Evolutionary conservation across 2,888 invertebrate genomes (phyloP).

Genomic region (Drosophila peninsularis): DNA sequence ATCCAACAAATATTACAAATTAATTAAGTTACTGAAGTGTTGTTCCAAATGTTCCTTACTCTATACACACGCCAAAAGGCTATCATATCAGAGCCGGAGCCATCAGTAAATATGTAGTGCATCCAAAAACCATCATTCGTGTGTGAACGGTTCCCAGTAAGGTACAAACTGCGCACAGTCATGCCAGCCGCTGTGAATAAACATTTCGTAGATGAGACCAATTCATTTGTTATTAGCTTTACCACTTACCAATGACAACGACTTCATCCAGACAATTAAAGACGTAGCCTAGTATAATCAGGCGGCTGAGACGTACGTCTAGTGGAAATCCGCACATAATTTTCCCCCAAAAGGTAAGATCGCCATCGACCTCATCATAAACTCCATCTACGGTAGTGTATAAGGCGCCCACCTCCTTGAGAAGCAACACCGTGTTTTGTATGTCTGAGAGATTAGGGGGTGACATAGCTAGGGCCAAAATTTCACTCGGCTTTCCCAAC

Average conservation of each 20-base stretch:
- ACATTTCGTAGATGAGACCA: background rate
- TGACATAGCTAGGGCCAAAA: slow-evolving; percentile 93
- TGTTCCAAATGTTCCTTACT: slow-evolving; percentile 84
- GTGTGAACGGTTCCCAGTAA: slow-evolving; percentile 85
- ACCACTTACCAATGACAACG: slow-evolving; percentile 89
- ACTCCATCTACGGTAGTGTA: slow-evolving; percentile 86
- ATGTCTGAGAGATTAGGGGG: slow-evolving; percentile 94
- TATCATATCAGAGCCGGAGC: slow-evolving; percentile 92
- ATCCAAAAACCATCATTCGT: slow-evolving; percentile 88
- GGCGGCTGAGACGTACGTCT: slow-evolving; percentile 91
- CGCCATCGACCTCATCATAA: slow-evolving; percentile 89
- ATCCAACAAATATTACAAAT: background rate
- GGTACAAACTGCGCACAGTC: slow-evolving; percentile 92
- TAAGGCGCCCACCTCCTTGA: slow-evolving; percentile 95
- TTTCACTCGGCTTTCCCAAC: slow-evolving; percentile 91
- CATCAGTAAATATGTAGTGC: slow-evolving; percentile 91
- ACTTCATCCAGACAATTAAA: slow-evolving; percentile 94
- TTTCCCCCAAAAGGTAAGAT: slow-evolving; percentile 93
- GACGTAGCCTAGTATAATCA: slow-evolving; percentile 94
- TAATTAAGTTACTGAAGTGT: fast-evolving
- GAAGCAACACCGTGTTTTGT: slow-evolving; percentile 90
- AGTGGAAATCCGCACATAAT: slow-evolving; percentile 93
- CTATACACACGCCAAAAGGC: slow-evolving; percentile 92
- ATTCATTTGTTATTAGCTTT: too few species aligned
- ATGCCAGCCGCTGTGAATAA: slow-evolving; percentile 89